These are phyloP conservation scores for Phrynocephalus guinanensis DNA, from an alignment of 2,797 vertebrate species.

Conservation along the genomic window DNA sequence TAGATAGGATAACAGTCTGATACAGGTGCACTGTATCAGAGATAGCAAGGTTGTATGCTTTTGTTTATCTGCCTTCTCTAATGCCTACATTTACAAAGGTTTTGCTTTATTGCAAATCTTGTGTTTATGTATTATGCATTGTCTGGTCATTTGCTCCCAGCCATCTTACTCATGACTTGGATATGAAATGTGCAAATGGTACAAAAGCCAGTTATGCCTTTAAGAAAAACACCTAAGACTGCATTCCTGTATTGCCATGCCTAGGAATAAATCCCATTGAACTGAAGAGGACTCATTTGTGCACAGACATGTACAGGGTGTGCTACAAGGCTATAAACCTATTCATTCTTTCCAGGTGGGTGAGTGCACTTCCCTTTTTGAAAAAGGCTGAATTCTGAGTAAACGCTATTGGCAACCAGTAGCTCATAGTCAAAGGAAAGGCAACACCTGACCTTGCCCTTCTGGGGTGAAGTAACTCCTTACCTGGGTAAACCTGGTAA, in stretches of 20 bases:
- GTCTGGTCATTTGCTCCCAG: not conserved
- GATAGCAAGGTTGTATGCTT: not conserved
- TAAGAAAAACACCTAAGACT: not conserved
- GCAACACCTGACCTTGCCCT: too few relatives aligned
- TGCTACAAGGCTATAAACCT: not conserved
- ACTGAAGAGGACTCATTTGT: not conserved
- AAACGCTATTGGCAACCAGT: not conserved
- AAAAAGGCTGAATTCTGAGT: not conserved
- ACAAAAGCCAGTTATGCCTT: not conserved
- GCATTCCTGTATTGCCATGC: not conserved
- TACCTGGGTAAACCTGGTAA: constrained; percentile 11
- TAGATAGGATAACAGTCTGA: not conserved
- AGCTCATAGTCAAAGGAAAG: too few relatives aligned
- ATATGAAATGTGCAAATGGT: not conserved
- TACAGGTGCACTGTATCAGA: not conserved
- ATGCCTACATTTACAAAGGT: not conserved
- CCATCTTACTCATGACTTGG: not conserved
- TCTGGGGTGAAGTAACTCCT: too few relatives aligned
- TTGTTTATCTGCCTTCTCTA: not conserved
- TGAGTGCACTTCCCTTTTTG: not conserved
- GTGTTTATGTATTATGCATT: not conserved
- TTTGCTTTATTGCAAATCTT: not conserved
- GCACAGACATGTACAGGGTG: not conserved
- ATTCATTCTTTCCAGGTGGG: not conserved
- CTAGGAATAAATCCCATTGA: not conserved